A percentile compares a stretch with the other conserved stretches of the same genome.
These are phyloP conservation scores for Mellilla xanthometata DNA, from an alignment of 2,888 invertebrate species.

Conservation along the genomic window DNA sequence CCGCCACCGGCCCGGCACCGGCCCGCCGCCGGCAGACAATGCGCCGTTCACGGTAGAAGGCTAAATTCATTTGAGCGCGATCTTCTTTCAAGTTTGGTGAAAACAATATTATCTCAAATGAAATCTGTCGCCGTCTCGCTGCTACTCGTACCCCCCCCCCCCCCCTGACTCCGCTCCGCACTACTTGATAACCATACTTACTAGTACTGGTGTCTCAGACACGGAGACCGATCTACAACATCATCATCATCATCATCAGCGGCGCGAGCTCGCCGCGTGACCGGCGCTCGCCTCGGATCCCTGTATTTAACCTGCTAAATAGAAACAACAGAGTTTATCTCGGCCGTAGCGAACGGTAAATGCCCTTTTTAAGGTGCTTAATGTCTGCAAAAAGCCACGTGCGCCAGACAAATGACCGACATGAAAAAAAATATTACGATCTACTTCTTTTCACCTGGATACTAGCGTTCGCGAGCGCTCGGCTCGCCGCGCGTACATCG, in stretches of 20 bases:
- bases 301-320: constrained; percentile 20
- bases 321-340: constrained; percentile 33
- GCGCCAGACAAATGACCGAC: constrained; percentile 63
- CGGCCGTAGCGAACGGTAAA: constrained; percentile 40
- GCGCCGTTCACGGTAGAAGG: constrained; percentile 15
- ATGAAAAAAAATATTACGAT: constrained; percentile 58
- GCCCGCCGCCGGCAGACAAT: not conserved
- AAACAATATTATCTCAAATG: constrained; percentile 36
- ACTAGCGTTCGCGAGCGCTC: constrained; percentile 9
- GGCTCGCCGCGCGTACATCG: constrained; percentile 9
- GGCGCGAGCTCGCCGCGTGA: too few species aligned
- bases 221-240: too few species aligned
- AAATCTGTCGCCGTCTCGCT: constrained; percentile 27
- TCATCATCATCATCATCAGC: too few species aligned
- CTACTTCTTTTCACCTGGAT: constrained; percentile 42
- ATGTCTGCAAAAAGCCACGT: constrained; percentile 66
- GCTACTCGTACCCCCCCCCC: too few species aligned
- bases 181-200: too few species aligned
- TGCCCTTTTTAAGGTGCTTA: constrained; percentile 61
- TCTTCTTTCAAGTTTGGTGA: constrained; percentile 26
- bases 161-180: too few species aligned
- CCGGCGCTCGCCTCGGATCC: too few species aligned
- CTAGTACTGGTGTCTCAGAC: too few species aligned
- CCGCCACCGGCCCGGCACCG: not conserved
- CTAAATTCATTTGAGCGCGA: constrained; percentile 30